Percentiles rank a stretch among this genome's conserved stretches.
Conservation (phyloP, 2,888 invertebrate genomes). For the Nemoura dubitans region DNA sequence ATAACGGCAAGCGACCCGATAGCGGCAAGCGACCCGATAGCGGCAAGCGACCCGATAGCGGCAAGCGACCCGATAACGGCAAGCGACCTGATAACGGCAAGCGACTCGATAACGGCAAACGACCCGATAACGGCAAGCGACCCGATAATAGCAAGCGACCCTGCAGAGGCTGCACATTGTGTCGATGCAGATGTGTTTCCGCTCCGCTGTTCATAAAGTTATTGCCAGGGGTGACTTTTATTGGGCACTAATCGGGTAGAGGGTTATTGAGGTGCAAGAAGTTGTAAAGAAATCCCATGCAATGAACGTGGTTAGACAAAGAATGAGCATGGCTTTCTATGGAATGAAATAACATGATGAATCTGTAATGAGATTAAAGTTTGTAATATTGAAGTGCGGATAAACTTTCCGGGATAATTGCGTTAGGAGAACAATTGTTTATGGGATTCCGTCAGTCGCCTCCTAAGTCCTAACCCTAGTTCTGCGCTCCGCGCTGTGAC, state of each 20-base stretch:
- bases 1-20: too few species aligned
- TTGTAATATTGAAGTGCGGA: conserved; percentile 39
- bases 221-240: neutral
- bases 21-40: too few species aligned
- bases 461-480: neutral
- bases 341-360: conserved; percentile 42
- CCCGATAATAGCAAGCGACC: too few species aligned
- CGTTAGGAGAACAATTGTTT: conserved; percentile 35
- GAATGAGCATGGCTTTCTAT: conserved; percentile 22
- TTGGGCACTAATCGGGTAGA: neutral
- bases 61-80: too few species aligned
- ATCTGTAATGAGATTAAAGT: conserved; percentile 45
- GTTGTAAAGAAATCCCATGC: neutral
- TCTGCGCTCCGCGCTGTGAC: too few species aligned
- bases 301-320: conserved; percentile 2
- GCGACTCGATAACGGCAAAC: too few species aligned
- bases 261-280: neutral
- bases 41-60: too few species aligned
- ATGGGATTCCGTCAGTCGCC: conserved; percentile 1
- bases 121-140: too few species aligned
- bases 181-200: neutral
- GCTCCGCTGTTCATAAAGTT: neutral
- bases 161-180: neutral
- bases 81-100: too few species aligned
- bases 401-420: conserved; percentile 25